Conservation (phyloP, 2,888 invertebrate species). For the Ophraella communa region DNA sequence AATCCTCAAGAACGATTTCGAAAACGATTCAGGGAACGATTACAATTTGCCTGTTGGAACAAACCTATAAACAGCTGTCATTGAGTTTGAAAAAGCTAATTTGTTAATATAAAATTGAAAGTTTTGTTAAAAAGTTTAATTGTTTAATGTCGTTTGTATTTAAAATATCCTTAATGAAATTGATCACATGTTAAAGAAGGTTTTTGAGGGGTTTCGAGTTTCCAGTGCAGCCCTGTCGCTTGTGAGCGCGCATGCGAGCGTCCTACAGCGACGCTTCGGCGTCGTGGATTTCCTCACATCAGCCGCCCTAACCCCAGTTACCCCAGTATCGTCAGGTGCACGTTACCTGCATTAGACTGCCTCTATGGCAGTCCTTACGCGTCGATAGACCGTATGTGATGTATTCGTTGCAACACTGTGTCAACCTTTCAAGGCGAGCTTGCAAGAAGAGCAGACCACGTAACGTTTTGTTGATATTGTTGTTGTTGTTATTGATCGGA, state of each 20-base stretch:
- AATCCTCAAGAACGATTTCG: too few species aligned
- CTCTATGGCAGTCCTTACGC: constrained; percentile 46
- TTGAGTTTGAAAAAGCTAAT: too few species aligned
- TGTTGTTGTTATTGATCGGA: constrained; percentile 34
- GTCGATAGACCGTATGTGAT: constrained; percentile 54
- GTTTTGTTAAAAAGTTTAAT: too few species aligned
- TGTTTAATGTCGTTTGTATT: too few species aligned
- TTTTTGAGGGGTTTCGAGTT: too few species aligned
- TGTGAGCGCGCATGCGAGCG: not conserved
- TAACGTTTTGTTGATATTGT: constrained; percentile 38
- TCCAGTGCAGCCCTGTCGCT: too few species aligned
- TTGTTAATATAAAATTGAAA: too few species aligned
- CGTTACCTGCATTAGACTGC: constrained; percentile 48
- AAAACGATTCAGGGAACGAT: too few species aligned
- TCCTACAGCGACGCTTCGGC: constrained; percentile 21
- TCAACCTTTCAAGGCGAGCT: constrained; percentile 73
- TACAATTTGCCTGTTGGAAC: too few species aligned
- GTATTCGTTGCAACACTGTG: constrained; percentile 72
- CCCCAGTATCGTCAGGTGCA: constrained; percentile 56
- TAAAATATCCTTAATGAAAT: too few species aligned
- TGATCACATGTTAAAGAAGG: too few species aligned
- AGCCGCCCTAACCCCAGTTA: constrained; percentile 56
- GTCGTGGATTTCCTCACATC: constrained; percentile 22
- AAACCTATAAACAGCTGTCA: too few species aligned
- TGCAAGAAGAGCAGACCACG: constrained; percentile 64